phyloP scores from a whole-genome alignment of 2,888 invertebrate species.

The Oeneis ivallda region DNA sequence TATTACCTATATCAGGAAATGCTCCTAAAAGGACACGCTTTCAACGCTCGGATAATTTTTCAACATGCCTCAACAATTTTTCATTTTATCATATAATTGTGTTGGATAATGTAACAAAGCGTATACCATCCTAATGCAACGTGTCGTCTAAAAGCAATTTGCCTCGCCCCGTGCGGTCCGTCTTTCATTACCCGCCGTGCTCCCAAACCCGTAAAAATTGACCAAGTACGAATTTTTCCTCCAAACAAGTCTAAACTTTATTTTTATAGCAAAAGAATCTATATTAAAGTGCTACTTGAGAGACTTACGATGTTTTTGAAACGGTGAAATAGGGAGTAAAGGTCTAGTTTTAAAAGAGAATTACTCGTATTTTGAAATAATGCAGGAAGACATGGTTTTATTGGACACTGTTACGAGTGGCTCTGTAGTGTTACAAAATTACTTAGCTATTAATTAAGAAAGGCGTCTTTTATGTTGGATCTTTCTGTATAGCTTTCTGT shows the following conservation, averaged over 20 bases:
- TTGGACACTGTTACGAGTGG: conserved; percentile 30
- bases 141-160: conserved; percentile 79
- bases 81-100: conserved; percentile 36
- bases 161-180: conserved; percentile 71
- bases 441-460: conserved; percentile 28
- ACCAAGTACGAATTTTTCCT: conserved; percentile 5
- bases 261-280: neutral
- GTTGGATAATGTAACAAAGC: conserved; percentile 39
- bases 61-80: conserved; percentile 32
- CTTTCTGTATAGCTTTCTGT: neutral
- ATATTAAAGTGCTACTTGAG: neutral
- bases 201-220: conserved; percentile 39
- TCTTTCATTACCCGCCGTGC: conserved; percentile 62
- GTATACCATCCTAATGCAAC: conserved; percentile 63
- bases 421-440: conserved; percentile 33
- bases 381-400: conserved; percentile 36
- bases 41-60: conserved; percentile 25
- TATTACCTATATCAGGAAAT: conserved; percentile 15
- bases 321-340: conserved; percentile 19
- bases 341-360: conserved; percentile 38
- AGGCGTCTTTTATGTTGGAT: conserved; percentile 1
- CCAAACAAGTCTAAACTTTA: conserved; percentile 26
- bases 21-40: conserved; percentile 6
- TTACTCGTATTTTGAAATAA: conserved; percentile 36
- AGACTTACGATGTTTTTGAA: conserved; percentile 15